Percentiles rank a stretch among this genome's conserved stretches.
Evolutionary conservation across 2,888 invertebrate genomes (phyloP).

Genomic region (Melieria crassipennis): DNA sequence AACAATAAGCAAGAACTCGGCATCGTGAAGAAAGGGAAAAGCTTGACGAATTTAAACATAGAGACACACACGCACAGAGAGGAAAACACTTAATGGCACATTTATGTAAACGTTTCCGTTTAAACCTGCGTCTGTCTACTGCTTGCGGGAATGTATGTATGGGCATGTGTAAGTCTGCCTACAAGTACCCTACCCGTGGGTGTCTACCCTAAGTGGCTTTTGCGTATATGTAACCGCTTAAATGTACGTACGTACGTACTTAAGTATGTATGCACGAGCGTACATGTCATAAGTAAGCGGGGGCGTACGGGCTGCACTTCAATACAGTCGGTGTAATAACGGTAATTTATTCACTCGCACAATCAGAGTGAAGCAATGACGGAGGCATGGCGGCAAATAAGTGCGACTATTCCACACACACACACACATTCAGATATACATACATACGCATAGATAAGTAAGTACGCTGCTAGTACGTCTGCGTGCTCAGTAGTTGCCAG

Average conservation of each 20-base stretch:
- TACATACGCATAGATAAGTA: slow-evolving; percentile 5
- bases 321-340: background rate
- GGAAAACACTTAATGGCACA: slow-evolving; percentile 20
- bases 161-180: background rate
- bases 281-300: background rate
- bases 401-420: slow-evolving; percentile 3
- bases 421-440: slow-evolving; percentile 5
- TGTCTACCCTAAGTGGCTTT: background rate
- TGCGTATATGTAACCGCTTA: background rate
- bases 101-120: slow-evolving; percentile 17
- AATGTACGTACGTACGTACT: background rate
- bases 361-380: background rate
- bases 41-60: background rate
- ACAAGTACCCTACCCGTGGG: background rate
- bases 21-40: background rate
- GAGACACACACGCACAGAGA: background rate
- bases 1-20: background rate
- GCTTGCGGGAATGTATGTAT: background rate
- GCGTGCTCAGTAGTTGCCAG: background rate
- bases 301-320: background rate
- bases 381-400: too few species aligned
- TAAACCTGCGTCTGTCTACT: slow-evolving; percentile 6
- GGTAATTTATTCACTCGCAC: slow-evolving; percentile 7
- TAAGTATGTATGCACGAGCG: background rate
- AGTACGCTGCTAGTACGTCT: background rate